A percentile compares a stretch with the other conserved stretches of the same genome.
These are phyloP conservation scores for Ctenopoma kingsleyae DNA, from an alignment of 2,797 vertebrate species.

Conservation along the genomic window DNA sequence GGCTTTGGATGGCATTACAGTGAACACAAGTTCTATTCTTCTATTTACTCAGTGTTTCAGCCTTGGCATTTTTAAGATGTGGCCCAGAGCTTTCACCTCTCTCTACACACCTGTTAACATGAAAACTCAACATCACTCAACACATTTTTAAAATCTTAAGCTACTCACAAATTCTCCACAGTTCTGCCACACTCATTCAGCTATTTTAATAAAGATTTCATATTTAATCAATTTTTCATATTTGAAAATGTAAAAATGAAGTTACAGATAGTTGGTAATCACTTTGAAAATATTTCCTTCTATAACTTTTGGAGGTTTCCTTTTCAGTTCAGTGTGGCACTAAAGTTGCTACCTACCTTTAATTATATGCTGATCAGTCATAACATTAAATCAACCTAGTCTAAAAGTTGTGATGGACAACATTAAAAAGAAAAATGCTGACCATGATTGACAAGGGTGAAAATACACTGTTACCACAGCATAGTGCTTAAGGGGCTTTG, in stretches of 20 bases:
- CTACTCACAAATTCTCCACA: conserved; percentile 4
- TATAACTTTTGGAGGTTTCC: not conserved
- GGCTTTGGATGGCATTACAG: conserved; percentile 36
- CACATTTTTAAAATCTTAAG: conserved; percentile 5
- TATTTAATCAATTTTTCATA: conserved; percentile 5
- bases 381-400: no score
- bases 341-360: no score
- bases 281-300: not conserved
- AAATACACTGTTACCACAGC: no score
- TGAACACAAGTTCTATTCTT: conserved; percentile 43
- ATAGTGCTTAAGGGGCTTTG: no score
- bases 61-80: conserved; percentile 59
- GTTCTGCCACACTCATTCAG: conserved; percentile 12
- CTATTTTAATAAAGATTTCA: conserved; percentile 24
- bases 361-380: no score
- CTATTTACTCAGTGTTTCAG: conserved; percentile 29
- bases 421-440: no score
- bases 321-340: no score
- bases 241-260: conserved; percentile 10
- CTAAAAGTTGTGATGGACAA: no score
- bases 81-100: conserved; percentile 42
- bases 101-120: conserved; percentile 29
- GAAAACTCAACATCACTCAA: conserved; percentile 30
- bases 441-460: no score
- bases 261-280: not conserved